Evolutionary conservation across 2,797 vertebrate genomes (phyloP).

Genomic region (Potorous gilbertii): DNA sequence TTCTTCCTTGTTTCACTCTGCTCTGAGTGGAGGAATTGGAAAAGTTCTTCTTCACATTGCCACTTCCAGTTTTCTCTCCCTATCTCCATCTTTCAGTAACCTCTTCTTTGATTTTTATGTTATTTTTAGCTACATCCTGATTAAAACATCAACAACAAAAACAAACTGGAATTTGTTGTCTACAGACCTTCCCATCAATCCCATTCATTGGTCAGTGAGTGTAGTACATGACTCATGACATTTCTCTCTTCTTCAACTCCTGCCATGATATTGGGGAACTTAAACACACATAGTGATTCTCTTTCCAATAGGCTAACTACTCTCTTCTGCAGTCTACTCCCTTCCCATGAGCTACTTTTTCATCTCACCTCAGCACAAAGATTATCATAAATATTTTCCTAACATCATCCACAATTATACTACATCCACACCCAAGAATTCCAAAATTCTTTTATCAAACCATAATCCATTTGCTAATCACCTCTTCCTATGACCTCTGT

Average conservation of each 20-base stretch:
- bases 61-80: neutral
- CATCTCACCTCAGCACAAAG: neutral
- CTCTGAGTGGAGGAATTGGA: neutral
- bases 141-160: neutral
- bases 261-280: neutral
- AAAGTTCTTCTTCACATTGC: neutral
- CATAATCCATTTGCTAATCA: neutral
- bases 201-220: neutral
- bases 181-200: neutral
- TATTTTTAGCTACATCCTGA: neutral
- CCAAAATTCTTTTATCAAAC: neutral
- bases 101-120: neutral
- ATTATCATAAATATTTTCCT: neutral
- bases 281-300: neutral
- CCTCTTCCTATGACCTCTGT: neutral
- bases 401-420: neutral
- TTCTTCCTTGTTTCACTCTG: neutral
- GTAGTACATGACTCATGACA: neutral
- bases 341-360: neutral
- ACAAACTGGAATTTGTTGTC: neutral
- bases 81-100: neutral
- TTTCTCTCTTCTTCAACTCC: neutral
- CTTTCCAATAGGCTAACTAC: neutral
- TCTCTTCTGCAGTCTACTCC: neutral
- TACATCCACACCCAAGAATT: neutral